Base-by-base conservation (phyloP, 2,888 invertebrate species). In the Oxytorus armatus region DNA sequence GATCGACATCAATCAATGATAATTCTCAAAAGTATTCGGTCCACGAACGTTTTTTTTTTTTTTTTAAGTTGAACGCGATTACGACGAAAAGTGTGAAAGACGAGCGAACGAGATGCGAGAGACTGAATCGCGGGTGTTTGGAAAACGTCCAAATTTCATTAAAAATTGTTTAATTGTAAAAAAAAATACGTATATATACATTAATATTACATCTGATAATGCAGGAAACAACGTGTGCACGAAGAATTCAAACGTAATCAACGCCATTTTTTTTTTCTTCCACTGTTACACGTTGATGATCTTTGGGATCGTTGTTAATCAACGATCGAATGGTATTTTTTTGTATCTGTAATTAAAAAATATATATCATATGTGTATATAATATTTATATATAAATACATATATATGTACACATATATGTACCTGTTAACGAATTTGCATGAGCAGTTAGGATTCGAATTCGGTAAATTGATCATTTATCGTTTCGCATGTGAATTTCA, bases 171-270 rank as follows among this genome's bases (percentile, higher is more conserved):
- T 53, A n/a, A 18, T 59, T 59, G n/a, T 25, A 18, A 49, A 25
- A 10, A 66, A 59, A 42, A 55, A 39, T 5, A 47, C 55, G 36
- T 29, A 7, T 44, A 63, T 8, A 69, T 33, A 23, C 0, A 68
- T 14, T n/a, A 10, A 44, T 39, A 66, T 39, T 8, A 47, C 16
- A 57, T 10, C 44, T 53, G 74, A 81, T 81, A 81, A 81, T 81
- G 81, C 77, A 81, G 81, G 81, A 81, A 81, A 77, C 81, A 81
- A 81, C 81, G 81, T 81, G 77, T 63, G 81, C 81, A 81, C 81
- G 81, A 77, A 69, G 21, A 74, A 47, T 73, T 74, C 73, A 77
- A 81, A 57, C 39, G 65, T 70, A 74, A 81, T 74, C 16, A 53
- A 77, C 69, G 69, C 53, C 16, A 49, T 57, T 80, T 70, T 47